Conservation (phyloP, 2,888 invertebrate species). For the Bhutanitis thaidina region DNA sequence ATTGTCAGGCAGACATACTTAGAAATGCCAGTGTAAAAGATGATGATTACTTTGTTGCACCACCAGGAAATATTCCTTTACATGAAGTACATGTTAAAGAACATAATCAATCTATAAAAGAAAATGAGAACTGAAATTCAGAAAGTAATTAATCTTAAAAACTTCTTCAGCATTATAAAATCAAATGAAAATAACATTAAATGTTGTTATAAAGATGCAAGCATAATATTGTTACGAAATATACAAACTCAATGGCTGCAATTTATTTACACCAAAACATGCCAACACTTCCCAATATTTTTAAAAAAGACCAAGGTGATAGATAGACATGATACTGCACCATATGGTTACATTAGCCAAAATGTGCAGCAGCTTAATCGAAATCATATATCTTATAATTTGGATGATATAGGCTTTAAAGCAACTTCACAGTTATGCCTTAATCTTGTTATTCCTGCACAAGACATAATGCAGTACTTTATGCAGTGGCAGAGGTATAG, state of each 20-base stretch:
- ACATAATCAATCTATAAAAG: slow-evolving; percentile 29
- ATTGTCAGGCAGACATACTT: slow-evolving; percentile 84
- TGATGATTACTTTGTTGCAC: slow-evolving; percentile 95
- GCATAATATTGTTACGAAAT: slow-evolving; percentile 53
- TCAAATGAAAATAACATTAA: slow-evolving; percentile 28
- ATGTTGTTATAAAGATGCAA: slow-evolving; percentile 46
- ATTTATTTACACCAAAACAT: slow-evolving; percentile 48
- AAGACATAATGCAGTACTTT: slow-evolving; percentile 82
- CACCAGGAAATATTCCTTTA: slow-evolving; percentile 90
- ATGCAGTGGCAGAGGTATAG: slow-evolving; percentile 88
- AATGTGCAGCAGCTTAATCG: slow-evolving; percentile 8
- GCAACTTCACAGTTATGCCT: slow-evolving; percentile 47
- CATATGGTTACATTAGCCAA: slow-evolving; percentile 43
- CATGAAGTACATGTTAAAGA: slow-evolving; percentile 64
- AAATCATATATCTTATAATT: slow-evolving; percentile 29
- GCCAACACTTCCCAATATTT: slow-evolving; percentile 49
- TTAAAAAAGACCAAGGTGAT: slow-evolving; percentile 29
- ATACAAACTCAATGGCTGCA: slow-evolving; percentile 56
- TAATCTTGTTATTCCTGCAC: slow-evolving; percentile 61
- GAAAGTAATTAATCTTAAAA: slow-evolving; percentile 44
- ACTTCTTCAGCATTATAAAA: slow-evolving; percentile 48
- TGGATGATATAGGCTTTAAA: slow-evolving; percentile 19
- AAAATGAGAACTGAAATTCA: slow-evolving; percentile 62
- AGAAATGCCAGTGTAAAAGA: slow-evolving; percentile 86
- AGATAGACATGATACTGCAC: slow-evolving; percentile 22